phyloP scores from a whole-genome alignment of 1,140 invertebrate genomes.

The Danaus plexippus region DNA sequence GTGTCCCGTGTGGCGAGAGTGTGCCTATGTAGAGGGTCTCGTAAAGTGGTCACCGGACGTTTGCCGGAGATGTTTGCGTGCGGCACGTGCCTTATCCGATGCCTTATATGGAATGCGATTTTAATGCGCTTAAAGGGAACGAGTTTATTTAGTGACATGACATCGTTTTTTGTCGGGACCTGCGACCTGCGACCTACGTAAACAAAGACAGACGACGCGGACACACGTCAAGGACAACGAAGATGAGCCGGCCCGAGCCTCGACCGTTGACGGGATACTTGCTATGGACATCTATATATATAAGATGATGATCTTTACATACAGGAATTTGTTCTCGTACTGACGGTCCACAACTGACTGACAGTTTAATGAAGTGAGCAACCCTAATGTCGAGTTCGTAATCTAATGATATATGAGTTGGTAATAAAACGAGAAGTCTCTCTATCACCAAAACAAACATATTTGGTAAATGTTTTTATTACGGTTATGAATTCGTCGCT shows the following conservation, averaged over 20 bases:
- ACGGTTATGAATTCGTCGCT: neutral
- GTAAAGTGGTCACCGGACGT: conserved; percentile 15
- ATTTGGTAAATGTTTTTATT: no score
- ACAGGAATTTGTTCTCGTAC: no score
- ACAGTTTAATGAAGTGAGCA: no score
- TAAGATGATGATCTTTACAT: no score
- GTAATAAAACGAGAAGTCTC: no score
- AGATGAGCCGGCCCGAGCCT: conserved; percentile 33
- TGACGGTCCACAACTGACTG: no score
- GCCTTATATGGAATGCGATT: conserved; percentile 56
- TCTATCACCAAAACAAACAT: no score
- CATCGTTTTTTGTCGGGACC: conserved; percentile 45
- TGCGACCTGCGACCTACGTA: conserved; percentile 6
- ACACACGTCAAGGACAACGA: conserved; percentile 3
- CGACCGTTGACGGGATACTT: conserved; percentile 10
- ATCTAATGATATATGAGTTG: no score
- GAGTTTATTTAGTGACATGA: conserved; percentile 39
- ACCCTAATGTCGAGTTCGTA: no score
- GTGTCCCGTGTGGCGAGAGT: conserved; percentile 10
- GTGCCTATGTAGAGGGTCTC: conserved; percentile 8
- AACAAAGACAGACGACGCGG: no score
- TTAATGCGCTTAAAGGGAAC: conserved; percentile 55
- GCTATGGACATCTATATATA: neutral
- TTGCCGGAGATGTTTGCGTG: conserved; percentile 32
- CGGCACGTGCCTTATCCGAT: conserved; percentile 58